Evolutionary conservation across 2,888 invertebrate genomes (phyloP).

Genomic region (Caenorhabditis sp.): DNA sequence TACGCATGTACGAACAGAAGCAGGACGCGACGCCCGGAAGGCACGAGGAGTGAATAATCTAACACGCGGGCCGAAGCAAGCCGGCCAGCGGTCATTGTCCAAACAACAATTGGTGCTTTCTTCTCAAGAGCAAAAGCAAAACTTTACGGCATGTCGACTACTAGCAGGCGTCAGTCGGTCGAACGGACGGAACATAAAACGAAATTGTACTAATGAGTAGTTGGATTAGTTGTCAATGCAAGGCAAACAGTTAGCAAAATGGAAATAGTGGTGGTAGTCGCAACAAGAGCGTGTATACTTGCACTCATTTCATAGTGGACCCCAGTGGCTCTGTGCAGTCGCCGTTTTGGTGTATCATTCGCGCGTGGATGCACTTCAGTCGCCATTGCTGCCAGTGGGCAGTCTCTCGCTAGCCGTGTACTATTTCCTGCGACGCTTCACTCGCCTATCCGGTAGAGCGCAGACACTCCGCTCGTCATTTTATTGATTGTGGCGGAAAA

Average conservation of each 20-base stretch:
- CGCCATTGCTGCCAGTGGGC: conserved; percentile 26
- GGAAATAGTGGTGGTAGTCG: neutral
- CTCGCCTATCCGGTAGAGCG: conserved; percentile 35
- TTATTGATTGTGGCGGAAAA: conserved; percentile 62
- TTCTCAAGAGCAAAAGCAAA: conserved; percentile 20
- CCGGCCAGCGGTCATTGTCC: conserved; percentile 35
- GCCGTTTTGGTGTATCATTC: conserved; percentile 45
- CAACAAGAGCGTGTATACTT: conserved; percentile 32
- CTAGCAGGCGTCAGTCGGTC: neutral
- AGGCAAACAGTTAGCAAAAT: conserved; percentile 3
- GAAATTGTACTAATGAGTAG: conserved; percentile 37
- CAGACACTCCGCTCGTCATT: conserved; percentile 49
- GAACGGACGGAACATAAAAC: conserved; percentile 6
- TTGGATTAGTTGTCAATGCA: neutral
- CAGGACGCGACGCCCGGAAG: conserved; percentile 22
- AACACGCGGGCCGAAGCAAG: conserved; percentile 21
- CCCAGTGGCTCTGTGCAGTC: conserved; percentile 35
- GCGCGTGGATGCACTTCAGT: conserved; percentile 50
- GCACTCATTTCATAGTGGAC: conserved; percentile 49
- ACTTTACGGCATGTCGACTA: conserved; percentile 28
- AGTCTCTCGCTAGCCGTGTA: conserved; percentile 41
- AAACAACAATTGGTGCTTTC: conserved; percentile 57
- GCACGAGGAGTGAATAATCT: conserved; percentile 48
- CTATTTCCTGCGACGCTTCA: conserved; percentile 49
- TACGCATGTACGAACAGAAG: conserved; percentile 43